Evolutionary conservation across 2,113 vertebrate species (phyloP).

Genomic region (Tetrax tetrax): DNA sequence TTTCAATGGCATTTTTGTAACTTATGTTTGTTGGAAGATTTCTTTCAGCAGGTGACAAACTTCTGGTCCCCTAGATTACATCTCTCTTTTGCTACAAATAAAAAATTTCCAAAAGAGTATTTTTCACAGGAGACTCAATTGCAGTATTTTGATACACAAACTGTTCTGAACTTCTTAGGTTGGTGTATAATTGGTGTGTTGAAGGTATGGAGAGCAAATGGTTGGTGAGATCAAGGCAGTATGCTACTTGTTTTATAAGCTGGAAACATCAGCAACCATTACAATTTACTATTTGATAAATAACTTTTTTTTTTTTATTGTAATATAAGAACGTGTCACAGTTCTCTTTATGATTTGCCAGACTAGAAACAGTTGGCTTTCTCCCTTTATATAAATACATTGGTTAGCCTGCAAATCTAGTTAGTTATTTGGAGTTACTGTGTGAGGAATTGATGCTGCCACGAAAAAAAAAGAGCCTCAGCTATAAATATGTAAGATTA

Average conservation of each 20-base stretch:
- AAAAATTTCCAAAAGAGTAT: not conserved
- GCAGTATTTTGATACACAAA: not conserved
- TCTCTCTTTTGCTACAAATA: not conserved
- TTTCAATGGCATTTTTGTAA: not conserved
- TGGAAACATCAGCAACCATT: not conserved
- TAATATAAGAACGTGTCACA: not conserved
- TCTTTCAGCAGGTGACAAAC: not conserved
- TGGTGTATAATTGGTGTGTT: not conserved
- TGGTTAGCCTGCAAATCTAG: constrained; percentile 28
- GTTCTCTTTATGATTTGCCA: constrained; percentile 27
- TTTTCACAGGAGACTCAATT: not conserved
- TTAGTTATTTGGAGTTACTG: constrained; percentile 24
- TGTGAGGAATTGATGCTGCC: constrained; percentile 19
- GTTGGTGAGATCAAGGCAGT: not conserved
- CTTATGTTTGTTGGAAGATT: not conserved
- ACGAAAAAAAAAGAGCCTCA: constrained; percentile 19
- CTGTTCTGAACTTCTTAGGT: not conserved
- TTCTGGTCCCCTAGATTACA: not conserved
- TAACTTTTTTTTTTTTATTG: not conserved
- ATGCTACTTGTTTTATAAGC: not conserved
- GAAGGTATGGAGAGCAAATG: not conserved
- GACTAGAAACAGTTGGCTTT: not conserved
- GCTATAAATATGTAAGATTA: constrained; percentile 21
- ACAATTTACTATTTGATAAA: not conserved
- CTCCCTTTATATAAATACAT: constrained; percentile 2